phyloP scores from a whole-genome alignment of 1,140 invertebrate species.

The Andrena cerasifolii region DNA sequence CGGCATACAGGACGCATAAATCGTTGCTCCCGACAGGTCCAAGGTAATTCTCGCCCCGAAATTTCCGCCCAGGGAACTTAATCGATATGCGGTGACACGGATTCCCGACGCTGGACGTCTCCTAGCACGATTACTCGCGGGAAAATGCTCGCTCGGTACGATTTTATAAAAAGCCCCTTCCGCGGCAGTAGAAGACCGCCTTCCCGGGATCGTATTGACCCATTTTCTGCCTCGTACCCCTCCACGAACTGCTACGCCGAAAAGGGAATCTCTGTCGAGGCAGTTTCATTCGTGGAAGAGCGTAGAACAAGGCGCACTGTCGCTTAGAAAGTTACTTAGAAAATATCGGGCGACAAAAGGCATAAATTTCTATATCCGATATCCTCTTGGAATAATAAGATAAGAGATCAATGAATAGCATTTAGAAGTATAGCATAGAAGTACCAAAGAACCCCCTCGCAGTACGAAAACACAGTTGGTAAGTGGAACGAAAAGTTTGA shows the following conservation, averaged over 20 bases:
- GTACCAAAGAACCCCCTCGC: too few species aligned
- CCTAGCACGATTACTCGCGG: slow-evolving; percentile 28
- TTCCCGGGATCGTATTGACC: slow-evolving; percentile 15
- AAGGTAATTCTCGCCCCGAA: slow-evolving; percentile 24
- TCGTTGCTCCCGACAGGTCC: background rate
- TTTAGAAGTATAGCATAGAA: too few species aligned
- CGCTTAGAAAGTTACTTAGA: too few species aligned
- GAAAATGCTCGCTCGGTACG: background rate
- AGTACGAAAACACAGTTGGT: too few species aligned
- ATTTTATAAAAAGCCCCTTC: background rate
- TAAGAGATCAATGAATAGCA: too few species aligned
- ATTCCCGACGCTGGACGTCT: slow-evolving; percentile 2
- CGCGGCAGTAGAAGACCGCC: background rate
- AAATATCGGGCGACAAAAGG: too few species aligned
- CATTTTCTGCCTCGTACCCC: slow-evolving; percentile 10
- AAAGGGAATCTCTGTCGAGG: slow-evolving; percentile 1
- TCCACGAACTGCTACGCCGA: background rate
- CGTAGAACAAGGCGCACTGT: too few species aligned
- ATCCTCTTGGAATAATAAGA: too few species aligned
- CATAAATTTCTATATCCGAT: too few species aligned
- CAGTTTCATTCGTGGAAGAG: too few species aligned
- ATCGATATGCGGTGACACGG: slow-evolving; percentile 22
- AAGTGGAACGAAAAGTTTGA: too few species aligned
- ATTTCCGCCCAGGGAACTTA: slow-evolving; percentile 6
- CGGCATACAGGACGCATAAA: background rate